These are phyloP conservation scores for Verasper variegatus DNA, from an alignment of 2,113 vertebrate genomes.

Conservation along the genomic window DNA sequence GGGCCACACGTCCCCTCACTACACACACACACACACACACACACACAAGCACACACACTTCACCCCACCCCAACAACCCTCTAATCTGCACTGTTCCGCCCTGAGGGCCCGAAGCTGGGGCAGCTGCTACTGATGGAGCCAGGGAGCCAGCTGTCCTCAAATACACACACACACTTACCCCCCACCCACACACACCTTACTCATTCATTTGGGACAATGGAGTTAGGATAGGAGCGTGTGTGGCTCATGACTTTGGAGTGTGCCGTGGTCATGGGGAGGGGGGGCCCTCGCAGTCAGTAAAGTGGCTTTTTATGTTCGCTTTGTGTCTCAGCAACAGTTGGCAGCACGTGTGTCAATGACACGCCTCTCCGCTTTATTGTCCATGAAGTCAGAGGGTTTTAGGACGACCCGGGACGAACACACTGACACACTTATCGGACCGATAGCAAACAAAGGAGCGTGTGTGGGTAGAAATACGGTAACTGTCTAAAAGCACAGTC, in stretches of 20 bases:
- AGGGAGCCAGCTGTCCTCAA: constrained; percentile 90
- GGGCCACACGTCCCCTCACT: constrained; percentile 87
- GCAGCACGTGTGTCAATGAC: constrained; percentile 88
- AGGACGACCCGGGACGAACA: constrained; percentile 50
- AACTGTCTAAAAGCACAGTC: background rate
- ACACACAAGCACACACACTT: constrained; percentile 32
- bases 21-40: constrained; percentile 34
- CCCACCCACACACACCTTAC: constrained; percentile 53
- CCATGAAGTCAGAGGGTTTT: constrained; percentile 61
- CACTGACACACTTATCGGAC: constrained; percentile 44
- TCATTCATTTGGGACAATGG: constrained; percentile 81
- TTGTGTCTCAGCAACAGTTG: constrained; percentile 92
- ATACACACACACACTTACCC: constrained; percentile 72
- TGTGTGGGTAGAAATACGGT: background rate
- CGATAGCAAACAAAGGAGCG: constrained; percentile 14
- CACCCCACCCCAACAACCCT: constrained; percentile 61
- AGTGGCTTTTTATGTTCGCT: constrained; percentile 77
- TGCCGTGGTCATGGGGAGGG: constrained; percentile 65
- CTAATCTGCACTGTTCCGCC: constrained; percentile 87
- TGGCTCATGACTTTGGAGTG: constrained; percentile 73
- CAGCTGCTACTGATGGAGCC: constrained; percentile 93
- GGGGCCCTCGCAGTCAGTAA: constrained; percentile 61
- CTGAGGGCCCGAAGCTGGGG: constrained; percentile 83
- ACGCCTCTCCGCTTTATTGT: constrained; percentile 77
- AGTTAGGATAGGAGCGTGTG: constrained; percentile 60